A percentile compares a stretch with the other conserved stretches of the same genome.
Evolutionary conservation across 2,888 invertebrate genomes (phyloP).

Genomic region (Entomobrya proxima): DNA sequence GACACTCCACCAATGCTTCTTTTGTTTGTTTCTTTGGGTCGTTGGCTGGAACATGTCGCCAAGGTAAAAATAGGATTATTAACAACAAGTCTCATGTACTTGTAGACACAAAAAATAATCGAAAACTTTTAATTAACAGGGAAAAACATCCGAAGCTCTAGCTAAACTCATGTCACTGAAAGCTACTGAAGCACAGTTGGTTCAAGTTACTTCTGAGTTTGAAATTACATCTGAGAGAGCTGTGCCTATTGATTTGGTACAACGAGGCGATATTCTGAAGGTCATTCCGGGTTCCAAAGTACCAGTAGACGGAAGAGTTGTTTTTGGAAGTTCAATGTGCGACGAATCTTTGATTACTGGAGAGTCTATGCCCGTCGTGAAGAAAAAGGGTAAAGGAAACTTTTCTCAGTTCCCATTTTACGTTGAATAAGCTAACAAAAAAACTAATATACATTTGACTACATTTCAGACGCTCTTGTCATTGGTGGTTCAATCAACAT

Average conservation of each 20-base stretch:
- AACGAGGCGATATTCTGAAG: slow-evolving; percentile 92
- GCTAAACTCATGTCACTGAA: slow-evolving; percentile 95
- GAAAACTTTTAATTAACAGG: slow-evolving; percentile 81
- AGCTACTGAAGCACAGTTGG: slow-evolving; percentile 94
- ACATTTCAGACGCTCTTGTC: slow-evolving; percentile 83
- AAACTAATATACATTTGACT: no score
- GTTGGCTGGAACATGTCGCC: slow-evolving; percentile 98
- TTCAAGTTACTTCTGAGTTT: slow-evolving; percentile 85
- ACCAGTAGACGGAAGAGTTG: slow-evolving; percentile 95
- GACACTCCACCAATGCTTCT: slow-evolving; percentile 99
- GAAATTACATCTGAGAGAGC: slow-evolving; percentile 85
- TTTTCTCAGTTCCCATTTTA: background rate
- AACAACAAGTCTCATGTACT: no score
- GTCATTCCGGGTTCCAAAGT: slow-evolving; percentile 97
- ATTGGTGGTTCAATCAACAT: slow-evolving; percentile 99
- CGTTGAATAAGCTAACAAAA: background rate
- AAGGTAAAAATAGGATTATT: no score
- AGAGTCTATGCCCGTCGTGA: slow-evolving; percentile 97
- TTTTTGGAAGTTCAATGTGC: slow-evolving; percentile 92
- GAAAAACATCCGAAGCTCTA: slow-evolving; percentile 98
- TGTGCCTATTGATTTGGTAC: slow-evolving; percentile 93
- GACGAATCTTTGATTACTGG: slow-evolving; percentile 98
- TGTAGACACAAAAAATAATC: no score
- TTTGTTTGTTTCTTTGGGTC: slow-evolving; percentile 96
- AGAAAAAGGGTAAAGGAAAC: slow-evolving; percentile 83